Percentiles rank a stretch among this genome's conserved stretches.
Evolutionary conservation across 2,113 vertebrate species (phyloP).

Genomic region (Periophthalmus modestus): DNA sequence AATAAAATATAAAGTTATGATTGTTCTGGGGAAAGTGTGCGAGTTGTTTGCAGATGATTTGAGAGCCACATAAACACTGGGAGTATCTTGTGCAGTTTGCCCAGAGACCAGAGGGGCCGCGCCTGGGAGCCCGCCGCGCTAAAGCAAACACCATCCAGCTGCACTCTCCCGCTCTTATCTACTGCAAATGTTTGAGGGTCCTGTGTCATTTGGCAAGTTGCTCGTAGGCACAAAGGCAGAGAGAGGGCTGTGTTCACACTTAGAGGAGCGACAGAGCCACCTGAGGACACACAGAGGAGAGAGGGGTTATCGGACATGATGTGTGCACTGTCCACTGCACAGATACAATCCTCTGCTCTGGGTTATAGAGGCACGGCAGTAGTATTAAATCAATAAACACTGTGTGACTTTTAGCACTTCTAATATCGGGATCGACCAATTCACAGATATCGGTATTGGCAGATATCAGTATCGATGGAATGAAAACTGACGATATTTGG

Average conservation of each 20-base stretch:
- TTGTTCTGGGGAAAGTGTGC: constrained; percentile 3
- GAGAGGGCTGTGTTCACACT: constrained; percentile 47
- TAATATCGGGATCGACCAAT: no score
- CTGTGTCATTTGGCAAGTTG: constrained; percentile 69
- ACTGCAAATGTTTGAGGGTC: constrained; percentile 71
- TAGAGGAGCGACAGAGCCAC: not conserved
- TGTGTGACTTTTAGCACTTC: no score
- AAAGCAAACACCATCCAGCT: constrained; percentile 79
- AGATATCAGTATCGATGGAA: no score
- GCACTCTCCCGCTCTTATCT: constrained; percentile 77
- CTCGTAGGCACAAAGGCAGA: constrained; percentile 43
- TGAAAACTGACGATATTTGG: no score
- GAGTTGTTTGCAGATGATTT: not conserved
- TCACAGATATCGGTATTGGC: no score
- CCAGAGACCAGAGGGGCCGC: constrained; percentile 9
- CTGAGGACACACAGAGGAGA: not conserved
- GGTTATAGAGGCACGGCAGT: no score
- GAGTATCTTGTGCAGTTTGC: not conserved
- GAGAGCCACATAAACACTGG: constrained; percentile 3
- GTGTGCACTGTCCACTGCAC: no score
- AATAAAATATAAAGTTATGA: not conserved
- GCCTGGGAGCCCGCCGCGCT: constrained; percentile 68
- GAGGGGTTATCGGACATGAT: not conserved
- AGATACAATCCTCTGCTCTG: no score
- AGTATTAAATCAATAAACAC: no score